phyloP scores from a whole-genome alignment of 2,888 invertebrate genomes.

The Mythimna lalbum region DNA sequence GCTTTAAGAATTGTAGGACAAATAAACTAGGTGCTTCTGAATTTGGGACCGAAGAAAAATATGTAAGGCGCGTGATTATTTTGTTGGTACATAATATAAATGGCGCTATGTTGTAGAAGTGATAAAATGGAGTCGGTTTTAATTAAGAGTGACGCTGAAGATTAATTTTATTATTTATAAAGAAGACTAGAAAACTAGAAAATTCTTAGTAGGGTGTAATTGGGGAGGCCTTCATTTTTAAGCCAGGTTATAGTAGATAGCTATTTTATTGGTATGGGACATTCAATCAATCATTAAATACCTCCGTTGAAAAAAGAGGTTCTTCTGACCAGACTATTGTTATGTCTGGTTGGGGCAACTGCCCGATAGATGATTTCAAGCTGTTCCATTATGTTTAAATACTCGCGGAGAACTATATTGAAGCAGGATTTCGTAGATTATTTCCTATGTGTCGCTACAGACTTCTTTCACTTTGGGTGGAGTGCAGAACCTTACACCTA shows the following conservation, averaged over 20 bases:
- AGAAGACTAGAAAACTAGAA: constrained; percentile 4
- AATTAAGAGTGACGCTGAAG: constrained; percentile 31
- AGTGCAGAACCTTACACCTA: no score
- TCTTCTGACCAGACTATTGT: no score
- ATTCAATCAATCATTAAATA: no score
- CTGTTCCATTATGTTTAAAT: no score
- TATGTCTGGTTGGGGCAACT: no score
- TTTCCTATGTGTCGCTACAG: no score
- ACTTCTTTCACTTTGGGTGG: no score
- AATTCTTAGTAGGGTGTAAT: constrained; percentile 2
- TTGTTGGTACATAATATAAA: constrained; percentile 25
- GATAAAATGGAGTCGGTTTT: constrained; percentile 34
- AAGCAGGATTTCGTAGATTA: no score
- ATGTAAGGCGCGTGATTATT: constrained; percentile 35
- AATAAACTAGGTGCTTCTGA: constrained; percentile 56
- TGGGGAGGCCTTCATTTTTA: constrained; percentile 2
- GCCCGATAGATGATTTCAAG: no score
- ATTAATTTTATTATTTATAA: constrained; percentile 2
- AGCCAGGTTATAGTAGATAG: neutral
- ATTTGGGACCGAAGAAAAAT: constrained; percentile 49
- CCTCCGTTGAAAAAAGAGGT: no score
- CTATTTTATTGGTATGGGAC: neutral
- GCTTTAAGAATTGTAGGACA: constrained; percentile 50
- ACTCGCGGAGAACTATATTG: no score
- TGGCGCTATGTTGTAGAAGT: constrained; percentile 27